Percentiles rank a stretch among this genome's conserved stretches.
These are phyloP conservation scores for Seira ritae DNA, from an alignment of 2,888 invertebrate species.

Conservation along the genomic window DNA sequence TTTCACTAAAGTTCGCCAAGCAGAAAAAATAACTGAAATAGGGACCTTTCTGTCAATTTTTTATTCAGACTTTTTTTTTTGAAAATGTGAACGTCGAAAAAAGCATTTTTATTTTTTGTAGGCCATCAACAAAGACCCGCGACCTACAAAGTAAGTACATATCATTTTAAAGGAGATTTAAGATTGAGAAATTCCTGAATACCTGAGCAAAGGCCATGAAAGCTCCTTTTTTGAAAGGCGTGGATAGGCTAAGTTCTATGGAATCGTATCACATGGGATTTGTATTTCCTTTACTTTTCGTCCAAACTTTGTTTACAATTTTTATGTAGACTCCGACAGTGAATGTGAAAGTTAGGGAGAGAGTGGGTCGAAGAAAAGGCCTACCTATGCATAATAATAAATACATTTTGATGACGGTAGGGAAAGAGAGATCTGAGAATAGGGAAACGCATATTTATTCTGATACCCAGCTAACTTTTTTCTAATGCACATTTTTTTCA, in stretches of 20 bases:
- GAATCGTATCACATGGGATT: background rate
- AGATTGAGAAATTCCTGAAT: slow-evolving; percentile 4
- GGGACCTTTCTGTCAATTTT: background rate
- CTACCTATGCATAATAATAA: slow-evolving; percentile 28
- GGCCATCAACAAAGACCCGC: background rate
- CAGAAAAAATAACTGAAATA: background rate
- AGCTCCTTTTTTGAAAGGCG: background rate
- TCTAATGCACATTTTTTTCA: slow-evolving; percentile 29
- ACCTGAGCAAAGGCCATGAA: slow-evolving; percentile 55
- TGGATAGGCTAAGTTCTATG: background rate
- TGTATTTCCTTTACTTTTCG: background rate
- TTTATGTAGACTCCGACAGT: background rate
- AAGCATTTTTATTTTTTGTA: too few species aligned
- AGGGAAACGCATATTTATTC: slow-evolving; percentile 28
- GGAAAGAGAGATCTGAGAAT: background rate
- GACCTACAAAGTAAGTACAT: too few species aligned
- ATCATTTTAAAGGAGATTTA: background rate
- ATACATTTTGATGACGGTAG: slow-evolving; percentile 27
- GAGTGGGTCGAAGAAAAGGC: slow-evolving; percentile 6
- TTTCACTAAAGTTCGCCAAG: background rate
- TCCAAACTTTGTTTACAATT: background rate
- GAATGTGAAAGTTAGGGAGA: background rate
- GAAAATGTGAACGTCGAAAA: too few species aligned
- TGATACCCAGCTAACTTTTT: slow-evolving; percentile 15
- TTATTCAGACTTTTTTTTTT: background rate